Percentiles rank a stretch among this genome's conserved stretches.
phyloP scores from a whole-genome alignment of 2,113 vertebrate species.

The Antechinus stuartii region DNA sequence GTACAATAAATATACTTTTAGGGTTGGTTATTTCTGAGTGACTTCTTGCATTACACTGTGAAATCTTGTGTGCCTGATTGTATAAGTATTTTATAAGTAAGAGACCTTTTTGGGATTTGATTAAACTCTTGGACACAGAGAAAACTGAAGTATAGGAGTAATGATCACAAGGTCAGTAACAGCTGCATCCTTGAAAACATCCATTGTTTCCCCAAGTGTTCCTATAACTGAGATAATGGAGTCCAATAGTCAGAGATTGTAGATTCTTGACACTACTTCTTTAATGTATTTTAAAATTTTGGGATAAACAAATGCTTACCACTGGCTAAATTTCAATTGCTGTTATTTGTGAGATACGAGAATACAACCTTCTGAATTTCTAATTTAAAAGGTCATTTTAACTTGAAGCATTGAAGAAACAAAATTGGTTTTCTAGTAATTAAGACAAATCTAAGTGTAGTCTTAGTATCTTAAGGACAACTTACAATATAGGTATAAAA shows the following conservation, averaged over 20 bases:
- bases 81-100: neutral
- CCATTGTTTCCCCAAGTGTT: neutral
- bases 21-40: neutral
- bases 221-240: neutral
- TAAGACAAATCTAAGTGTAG: neutral
- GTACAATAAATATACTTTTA: neutral
- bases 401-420: neutral
- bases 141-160: neutral
- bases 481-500: neutral
- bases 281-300: neutral
- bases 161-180: neutral
- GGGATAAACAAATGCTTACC: neutral
- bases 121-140: neutral
- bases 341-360: neutral
- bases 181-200: neutral
- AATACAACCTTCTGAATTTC: neutral
- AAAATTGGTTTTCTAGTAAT: neutral
- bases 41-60: neutral
- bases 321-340: slow-evolving; percentile 26
- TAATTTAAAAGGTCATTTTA: neutral
- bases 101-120: neutral
- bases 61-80: neutral
- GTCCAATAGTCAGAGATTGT: neutral
- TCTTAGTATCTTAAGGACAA: neutral
- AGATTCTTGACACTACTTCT: neutral